Base-by-base conservation (phyloP, 2,797 vertebrate species). In the Dendrocincla tyrannina region DNA sequence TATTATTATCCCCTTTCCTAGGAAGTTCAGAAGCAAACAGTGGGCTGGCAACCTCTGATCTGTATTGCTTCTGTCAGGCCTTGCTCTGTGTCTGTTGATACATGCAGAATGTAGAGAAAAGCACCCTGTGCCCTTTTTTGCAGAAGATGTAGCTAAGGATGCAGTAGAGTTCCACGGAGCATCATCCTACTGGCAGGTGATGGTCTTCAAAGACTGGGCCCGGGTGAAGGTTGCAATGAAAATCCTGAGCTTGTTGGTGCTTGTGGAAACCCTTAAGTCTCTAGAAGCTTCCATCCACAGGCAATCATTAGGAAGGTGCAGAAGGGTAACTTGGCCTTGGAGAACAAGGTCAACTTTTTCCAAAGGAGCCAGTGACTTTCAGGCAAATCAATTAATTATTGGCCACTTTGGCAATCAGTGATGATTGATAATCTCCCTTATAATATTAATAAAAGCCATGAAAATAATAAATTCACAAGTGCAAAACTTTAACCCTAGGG, bases 391-490 rank as follows among this genome's bases (percentile, higher is more conserved):
- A 63, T 84, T 91, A 88, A 90, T 76, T 92, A 60, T 59, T 76
- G 79, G 89, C 83, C 73, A 49, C 77, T 91, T 96, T 90, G 95
- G 79, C 62, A 80, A 95, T 72, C 58, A 37, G 47, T 72, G 53
- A 91, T 59, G 66, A 86, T 79, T 52, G 80, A 82, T 80, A 69
- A 92, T 92, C 49, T 86, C 96, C 92, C 89, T 63, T 68, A 53
- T 37, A 63, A 52, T 66, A 53, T 70, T 81, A 52, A 85, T 60
- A 85, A 95, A 96, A 96, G 90, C 95, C 95, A 96, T 97, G 89
- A 91, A 91, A 92, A 91, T 73, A 72, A 77, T 75, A 41, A 88
- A 91, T 91, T 89, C 95, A 95, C 95, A 96, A 94, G 92, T 93
- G 92, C 94, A 96, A 95, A 96, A 85, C 75, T 89, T 91, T 50